Evolutionary conservation across 2,888 invertebrate genomes (phyloP), one percentile per base, ranked within the genome.

Genomic region (Metacarcinus magister): DNA sequence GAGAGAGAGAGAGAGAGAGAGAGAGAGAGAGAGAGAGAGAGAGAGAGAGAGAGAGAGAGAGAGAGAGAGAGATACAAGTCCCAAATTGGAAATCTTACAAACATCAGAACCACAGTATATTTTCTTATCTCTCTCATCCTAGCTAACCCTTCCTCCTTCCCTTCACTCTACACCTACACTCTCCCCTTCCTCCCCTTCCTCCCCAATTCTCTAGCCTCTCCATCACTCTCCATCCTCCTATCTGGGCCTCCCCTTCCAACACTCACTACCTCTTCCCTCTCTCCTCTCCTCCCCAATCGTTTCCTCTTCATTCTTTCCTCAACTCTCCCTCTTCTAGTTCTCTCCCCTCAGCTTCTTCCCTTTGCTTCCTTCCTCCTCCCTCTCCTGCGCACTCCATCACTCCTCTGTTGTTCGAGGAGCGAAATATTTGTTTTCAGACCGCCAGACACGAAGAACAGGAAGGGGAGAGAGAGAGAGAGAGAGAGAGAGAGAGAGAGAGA

Each of bases 41-140:
- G 67, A 67, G 67, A n/a, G n/a, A 67, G n/a, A 67, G 67, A 67
- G 67, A 67, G 67, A 67, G 67, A 67, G 67, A 67, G 67, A 67
- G 67, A 67, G n/a, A 23, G 23, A 23, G 23, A 16, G 5, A 23
- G 23, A 5, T 23, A 67, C 19, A 67, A 67, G n/a, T 19, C 23
- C 19, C 67, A 67, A 67, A 67, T 67, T 67, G 67, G 67, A 23
- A 67, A 67, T 67, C 54, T 67, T 67, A 67, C 67, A 67, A 67
- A 67, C 19, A 67, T 67, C 67, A 67, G 2, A 54, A 23, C 67
- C 19, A 67, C n/a, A 67, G 7, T 23, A 67, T 23, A 5, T 67
- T 16, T 67, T 16, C 19, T 23, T n/a, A 19, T 67, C 19, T 67
- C 67, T n/a, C n/a, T 67, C n/a, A 5, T 23, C n/a, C 67, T 23